Conservation (phyloP, 2,888 invertebrate species). For the Caenorhabditis auriculariae region DNA sequence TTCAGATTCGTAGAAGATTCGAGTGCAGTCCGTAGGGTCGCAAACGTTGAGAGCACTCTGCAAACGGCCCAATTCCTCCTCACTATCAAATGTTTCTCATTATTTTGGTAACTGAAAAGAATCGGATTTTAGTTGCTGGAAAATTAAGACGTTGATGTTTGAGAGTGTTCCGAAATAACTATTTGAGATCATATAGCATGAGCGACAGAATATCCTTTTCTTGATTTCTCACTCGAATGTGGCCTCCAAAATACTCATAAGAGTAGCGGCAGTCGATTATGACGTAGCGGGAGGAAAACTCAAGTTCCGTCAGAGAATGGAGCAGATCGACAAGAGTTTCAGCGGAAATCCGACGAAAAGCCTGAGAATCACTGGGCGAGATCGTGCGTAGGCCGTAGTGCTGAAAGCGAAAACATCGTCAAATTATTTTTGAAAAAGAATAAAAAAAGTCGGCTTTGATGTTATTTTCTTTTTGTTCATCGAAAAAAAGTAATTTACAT, state of each 20-base stretch:
- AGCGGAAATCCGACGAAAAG: slow-evolving; percentile 24
- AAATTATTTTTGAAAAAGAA: too few relatives aligned
- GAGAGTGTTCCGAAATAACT: too few relatives aligned
- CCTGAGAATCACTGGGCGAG: slow-evolving; percentile 6
- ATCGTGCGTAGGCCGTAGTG: slow-evolving; percentile 18
- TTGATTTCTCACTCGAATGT: slow-evolving; percentile 15
- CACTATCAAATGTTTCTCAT: too few relatives aligned
- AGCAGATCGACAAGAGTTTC: slow-evolving; percentile 14
- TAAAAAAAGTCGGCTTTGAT: too few relatives aligned
- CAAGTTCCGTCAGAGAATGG: background rate
- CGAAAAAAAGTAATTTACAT: too few relatives aligned
- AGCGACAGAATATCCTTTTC: too few relatives aligned
- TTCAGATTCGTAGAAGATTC: slow-evolving; percentile 14
- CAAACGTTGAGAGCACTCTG: slow-evolving; percentile 28
- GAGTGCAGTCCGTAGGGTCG: slow-evolving; percentile 10
- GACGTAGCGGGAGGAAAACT: slow-evolving; percentile 11
- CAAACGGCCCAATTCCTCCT: background rate
- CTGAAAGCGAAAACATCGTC: too few relatives aligned
- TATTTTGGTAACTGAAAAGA: background rate
- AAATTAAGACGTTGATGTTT: too few relatives aligned
- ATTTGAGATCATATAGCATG: too few relatives aligned
- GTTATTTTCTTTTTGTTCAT: background rate
- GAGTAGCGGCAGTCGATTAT: slow-evolving; percentile 41
- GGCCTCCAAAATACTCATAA: slow-evolving; percentile 36
- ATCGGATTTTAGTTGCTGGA: too few relatives aligned